Base-by-base conservation (phyloP, 2,888 invertebrate species). In the Hybos culiciformis region DNA sequence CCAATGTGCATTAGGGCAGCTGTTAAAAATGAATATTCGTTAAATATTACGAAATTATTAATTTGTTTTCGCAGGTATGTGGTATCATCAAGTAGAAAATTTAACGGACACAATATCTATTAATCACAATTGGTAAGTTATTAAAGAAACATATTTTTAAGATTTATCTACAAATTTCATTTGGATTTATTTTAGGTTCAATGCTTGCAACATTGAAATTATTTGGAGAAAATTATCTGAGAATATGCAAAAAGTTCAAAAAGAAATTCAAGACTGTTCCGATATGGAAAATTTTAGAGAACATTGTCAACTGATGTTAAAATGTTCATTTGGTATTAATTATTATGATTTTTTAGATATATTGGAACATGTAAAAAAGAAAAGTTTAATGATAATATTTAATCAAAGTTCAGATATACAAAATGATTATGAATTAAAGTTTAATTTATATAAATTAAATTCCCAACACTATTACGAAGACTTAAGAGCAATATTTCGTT, bases 41-140 rank as follows among this genome's bases (percentile, higher is more conserved):
- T 88, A 93, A 73, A 94, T 94, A 42, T 76, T n/a, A 29, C 29
- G 11, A 29, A 29, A 29, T 29, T 29, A 12, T 48, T 83, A 86
- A 15, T 75, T 98, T 50, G 97, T 96, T 73, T 86, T 98, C 34
- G 97, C 98, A 18, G 88, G 92, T 44, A 87, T 90, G 26, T 98
- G 96, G 94, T 79, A 86, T 65, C 98, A 98, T 70, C 93, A 96
- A 74, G 98, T 98, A 42, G 78, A 78, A 70, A 98, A 98, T 70
- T 56, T 86, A 60, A 77, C 83, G 48, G 87, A 94, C 59, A 91
- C 94, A 23, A 85, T 97, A 56, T 97, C 97, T 1, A 77, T 98
- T 37, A 98, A 98, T 66, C 97, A 97, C 62, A 98, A 98, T 63
- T 96, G 94, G n/a, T n/a, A n/a, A n/a, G n/a, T n/a, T n/a, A n/a